Evolutionary conservation across 2,888 invertebrate species (phyloP).

Genomic region (Polylopha cassiicola): DNA sequence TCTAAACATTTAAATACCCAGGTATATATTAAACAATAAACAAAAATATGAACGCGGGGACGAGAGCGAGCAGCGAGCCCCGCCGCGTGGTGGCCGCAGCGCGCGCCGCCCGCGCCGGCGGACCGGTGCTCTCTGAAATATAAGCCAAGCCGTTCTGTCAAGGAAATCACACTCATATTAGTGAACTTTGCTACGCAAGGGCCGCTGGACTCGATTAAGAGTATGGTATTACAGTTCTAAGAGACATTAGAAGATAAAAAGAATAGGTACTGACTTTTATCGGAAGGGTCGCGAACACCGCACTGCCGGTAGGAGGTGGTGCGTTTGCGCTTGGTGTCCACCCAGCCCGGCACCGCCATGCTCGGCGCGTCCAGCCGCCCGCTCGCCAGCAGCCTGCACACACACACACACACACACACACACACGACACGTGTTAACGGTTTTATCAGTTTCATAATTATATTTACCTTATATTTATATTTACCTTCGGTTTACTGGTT

Average conservation of each 20-base stretch:
- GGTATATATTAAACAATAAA: slow-evolving; percentile 6
- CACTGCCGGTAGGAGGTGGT: slow-evolving; percentile 86
- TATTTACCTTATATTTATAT: no score
- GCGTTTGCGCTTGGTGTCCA: slow-evolving; percentile 82
- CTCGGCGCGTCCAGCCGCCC: slow-evolving; percentile 86
- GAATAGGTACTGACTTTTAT: slow-evolving; percentile 64
- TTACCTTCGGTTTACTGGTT: no score
- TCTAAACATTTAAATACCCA: slow-evolving; percentile 3
- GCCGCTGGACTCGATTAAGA: background rate
- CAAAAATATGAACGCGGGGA: background rate
- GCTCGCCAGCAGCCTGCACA: slow-evolving; percentile 78
- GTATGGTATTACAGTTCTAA: no score
- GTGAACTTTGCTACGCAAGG: background rate
- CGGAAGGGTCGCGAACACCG: slow-evolving; percentile 85
- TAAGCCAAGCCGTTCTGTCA: no score
- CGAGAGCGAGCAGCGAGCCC: slow-evolving; percentile 3
- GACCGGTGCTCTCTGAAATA: no score
- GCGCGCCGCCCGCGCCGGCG: slow-evolving; percentile 1
- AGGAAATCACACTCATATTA: background rate
- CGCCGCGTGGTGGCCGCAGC: no score
- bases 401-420: background rate
- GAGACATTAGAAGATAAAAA: background rate
- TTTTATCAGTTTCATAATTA: no score
- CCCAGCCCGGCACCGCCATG: slow-evolving; percentile 86
- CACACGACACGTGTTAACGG: background rate